Evolutionary conservation across 2,113 vertebrate genomes (phyloP).

Genomic region (Pseudorasbora parva): DNA sequence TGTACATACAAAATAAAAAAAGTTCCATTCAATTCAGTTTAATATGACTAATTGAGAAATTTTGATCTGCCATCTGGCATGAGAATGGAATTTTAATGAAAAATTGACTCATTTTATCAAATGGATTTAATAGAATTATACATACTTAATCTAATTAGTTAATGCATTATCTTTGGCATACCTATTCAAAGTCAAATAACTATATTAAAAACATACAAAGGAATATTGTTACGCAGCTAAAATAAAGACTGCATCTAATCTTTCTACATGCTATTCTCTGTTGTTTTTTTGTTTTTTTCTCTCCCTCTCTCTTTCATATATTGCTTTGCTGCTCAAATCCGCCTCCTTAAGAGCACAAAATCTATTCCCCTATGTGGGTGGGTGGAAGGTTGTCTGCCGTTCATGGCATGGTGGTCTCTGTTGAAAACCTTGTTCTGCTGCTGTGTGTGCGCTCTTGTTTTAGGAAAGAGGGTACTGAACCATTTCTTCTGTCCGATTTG

Average conservation of each 20-base stretch:
- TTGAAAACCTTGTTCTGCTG: constrained; percentile 34
- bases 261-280: constrained; percentile 27
- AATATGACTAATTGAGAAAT: too few species aligned
- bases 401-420: constrained; percentile 26
- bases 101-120: not conserved
- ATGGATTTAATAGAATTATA: not conserved
- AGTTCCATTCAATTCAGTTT: too few species aligned
- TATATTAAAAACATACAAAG: not conserved
- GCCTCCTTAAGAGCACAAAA: constrained; percentile 41
- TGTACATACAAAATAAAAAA: not conserved
- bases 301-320: constrained; percentile 16
- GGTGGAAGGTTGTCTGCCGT: constrained; percentile 35
- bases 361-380: constrained; percentile 47
- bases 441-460: constrained; percentile 10
- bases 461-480: constrained; percentile 9
- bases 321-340: constrained; percentile 31
- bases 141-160: not conserved
- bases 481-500: constrained; percentile 22
- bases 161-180: not conserved
- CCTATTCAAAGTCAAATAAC: constrained; percentile 10
- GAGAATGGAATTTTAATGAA: not conserved
- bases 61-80: too few species aligned
- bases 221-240: not conserved
- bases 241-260: not conserved
- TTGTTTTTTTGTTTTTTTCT: constrained; percentile 26